These are phyloP conservation scores for Hemibagrus guttatus DNA, from an alignment of 2,797 vertebrate species.

Conservation along the genomic window DNA sequence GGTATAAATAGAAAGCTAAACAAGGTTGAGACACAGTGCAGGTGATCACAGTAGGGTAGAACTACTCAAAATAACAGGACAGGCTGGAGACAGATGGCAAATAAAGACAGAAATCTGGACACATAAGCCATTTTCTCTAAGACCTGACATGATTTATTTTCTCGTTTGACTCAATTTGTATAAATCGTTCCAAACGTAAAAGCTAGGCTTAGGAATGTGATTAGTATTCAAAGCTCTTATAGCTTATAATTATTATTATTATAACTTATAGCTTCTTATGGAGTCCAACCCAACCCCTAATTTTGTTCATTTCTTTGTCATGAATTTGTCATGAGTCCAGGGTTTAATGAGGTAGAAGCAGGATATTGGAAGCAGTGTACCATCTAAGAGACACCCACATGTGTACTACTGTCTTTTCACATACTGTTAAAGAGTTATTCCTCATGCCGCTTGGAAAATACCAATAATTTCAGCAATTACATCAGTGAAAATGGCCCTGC, in stretches of 20 bases:
- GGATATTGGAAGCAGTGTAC: conserved; percentile 1
- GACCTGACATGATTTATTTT: not conserved
- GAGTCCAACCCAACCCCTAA: not conserved
- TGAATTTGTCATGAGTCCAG: not conserved
- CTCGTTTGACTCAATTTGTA: not conserved
- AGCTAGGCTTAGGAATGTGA: not conserved
- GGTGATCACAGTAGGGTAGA: not conserved
- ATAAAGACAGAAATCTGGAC: not conserved
- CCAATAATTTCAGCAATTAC: conserved; percentile 37
- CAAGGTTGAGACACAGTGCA: not conserved
- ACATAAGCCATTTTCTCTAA: not conserved
- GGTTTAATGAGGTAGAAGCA: not conserved
- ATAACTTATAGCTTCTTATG: not conserved
- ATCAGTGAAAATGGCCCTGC: conserved; percentile 25
- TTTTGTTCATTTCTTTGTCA: not conserved
- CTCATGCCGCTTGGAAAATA: conserved; percentile 18
- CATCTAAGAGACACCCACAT: not conserved
- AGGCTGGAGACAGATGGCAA: not conserved
- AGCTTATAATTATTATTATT: no score
- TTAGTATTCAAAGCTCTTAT: not conserved
- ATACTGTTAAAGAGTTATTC: conserved; percentile 11
- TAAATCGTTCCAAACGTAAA: not conserved
- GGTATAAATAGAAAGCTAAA: not conserved
- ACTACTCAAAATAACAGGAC: not conserved
- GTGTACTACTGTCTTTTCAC: conserved; percentile 10